Evolutionary conservation across 2,797 vertebrate genomes (phyloP), one percentile per base, ranked within the genome.

Genomic region (Bufotes viridis): DNA sequence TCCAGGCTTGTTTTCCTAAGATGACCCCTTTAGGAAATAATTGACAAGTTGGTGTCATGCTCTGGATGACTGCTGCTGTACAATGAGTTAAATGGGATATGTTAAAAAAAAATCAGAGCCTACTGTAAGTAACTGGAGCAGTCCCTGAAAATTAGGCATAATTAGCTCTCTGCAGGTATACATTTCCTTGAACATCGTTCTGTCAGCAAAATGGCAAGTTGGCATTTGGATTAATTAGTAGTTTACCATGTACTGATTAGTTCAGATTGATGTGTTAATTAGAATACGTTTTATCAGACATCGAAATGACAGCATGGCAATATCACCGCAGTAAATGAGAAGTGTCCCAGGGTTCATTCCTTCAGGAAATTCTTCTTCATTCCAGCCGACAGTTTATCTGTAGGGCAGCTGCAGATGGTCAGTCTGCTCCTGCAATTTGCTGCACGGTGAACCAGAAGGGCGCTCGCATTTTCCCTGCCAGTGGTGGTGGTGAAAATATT

Each of bases 381-480:
- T 29, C 81, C 51, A 29, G 14, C 49, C 70, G 49, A 69, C 24
- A 7, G 34, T 58, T 63, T 87, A 55, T 63, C 67, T 87, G 34
- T 55, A 75, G 69, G 69, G 86, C 60, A 24, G 60, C 42, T 78
- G 76, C 78, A 81, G 78, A 65, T 86, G n/a, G n/a, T 65, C 18
- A 24, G n/a, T 7, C 80, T 81, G 10, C n/a, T n/a, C 29, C 2
- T 65, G 80, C 60, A 82, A 82, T 87, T 78, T 87, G 24, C 72
- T 67, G 58, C 86, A 82, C 22, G 51, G 24, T 76, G 86, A 82
- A 53, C 26, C 60, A 63, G 57, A 58, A 57, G 26, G 80, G 20
- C 9, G 13, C 24, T 42, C 74, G 5, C 51, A 24, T n/a, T 53
- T 49, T 69, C 81, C 57, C 51, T 24, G n/a, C 20, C 58, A 8